Base-by-base conservation (phyloP, 2,797 vertebrate species). In the Nyctibius grandis region DNA sequence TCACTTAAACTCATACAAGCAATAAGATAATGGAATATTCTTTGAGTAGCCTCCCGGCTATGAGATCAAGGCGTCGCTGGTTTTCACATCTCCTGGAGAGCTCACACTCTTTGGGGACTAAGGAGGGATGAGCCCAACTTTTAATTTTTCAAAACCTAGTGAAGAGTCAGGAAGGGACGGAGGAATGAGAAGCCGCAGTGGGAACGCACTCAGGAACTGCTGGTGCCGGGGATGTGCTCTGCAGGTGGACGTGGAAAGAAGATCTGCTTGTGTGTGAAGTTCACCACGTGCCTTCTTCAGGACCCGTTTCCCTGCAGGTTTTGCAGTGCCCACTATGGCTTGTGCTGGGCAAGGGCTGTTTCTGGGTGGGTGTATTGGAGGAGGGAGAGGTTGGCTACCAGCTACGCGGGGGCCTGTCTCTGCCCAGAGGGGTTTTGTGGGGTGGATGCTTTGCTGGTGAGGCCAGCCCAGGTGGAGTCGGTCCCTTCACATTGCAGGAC, bases 311-410 rank as follows among this genome's bases (percentile, higher is more conserved):
- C 57, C 38, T 26, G 9, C 17, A 63, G 76, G 34, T 61, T 73
- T 80, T 50, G 61, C 76, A 88, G 36, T 67, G 88, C 18, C 6
- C 0, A 0, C 29, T 1, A 0, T 15, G 11, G 36, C 34, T 79
- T 1, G 0, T 21, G 29, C 22, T 9, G 51, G 29, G 28, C 12
- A 75, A 84, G n/a, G n/a, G 23, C 8, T n/a, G 15, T 9, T 83
- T 31, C 36, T 91, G 70, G 38, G 59, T 0, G 0, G 28, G 16
- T 34, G 56, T 44, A 3, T 59, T 31, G 80, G 63, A 42, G 47
- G 48, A 57, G n/a, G 47, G 28, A 16, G 26, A 16, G 15, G 18
- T 8, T n/a, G n/a, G 29, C 29, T 33, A 4, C 51, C 5, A 4
- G 70, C 56, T 6, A 3, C 29, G 31, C 4, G 0, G 8, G 9